phyloP scores from a whole-genome alignment of 2,113 vertebrate genomes.

The Aldabrachelys gigantea region DNA sequence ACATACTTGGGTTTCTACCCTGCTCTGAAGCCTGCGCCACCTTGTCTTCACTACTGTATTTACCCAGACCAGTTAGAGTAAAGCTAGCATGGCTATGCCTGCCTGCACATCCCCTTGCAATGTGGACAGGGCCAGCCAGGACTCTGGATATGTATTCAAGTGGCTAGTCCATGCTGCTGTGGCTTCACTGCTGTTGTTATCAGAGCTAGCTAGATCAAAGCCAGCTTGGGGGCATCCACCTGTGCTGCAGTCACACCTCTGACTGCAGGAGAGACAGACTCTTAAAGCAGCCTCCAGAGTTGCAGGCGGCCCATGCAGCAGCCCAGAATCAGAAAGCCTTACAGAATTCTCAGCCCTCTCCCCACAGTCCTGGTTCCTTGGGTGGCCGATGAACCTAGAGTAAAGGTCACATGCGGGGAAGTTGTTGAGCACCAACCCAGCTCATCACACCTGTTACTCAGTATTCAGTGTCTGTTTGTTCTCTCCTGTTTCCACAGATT shows the following conservation, averaged over 20 bases:
- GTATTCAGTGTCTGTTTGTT: background rate
- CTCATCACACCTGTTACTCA: background rate
- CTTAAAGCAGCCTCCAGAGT: background rate
- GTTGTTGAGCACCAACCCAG: accelerated
- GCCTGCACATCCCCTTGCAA: background rate
- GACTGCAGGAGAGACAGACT: background rate
- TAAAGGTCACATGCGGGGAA: accelerated
- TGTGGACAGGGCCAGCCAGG: background rate
- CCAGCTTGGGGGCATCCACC: no score
- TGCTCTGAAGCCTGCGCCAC: background rate
- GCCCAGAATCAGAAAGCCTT: background rate
- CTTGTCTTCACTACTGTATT: background rate
- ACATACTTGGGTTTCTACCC: background rate
- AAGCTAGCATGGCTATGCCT: background rate
- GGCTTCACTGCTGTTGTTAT: background rate
- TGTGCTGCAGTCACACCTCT: no score
- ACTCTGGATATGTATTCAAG: background rate
- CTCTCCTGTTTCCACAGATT: slow-evolving; percentile 13
- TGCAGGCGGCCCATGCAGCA: background rate
- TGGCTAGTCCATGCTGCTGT: background rate
- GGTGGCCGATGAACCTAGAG: background rate
- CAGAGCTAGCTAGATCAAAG: background rate
- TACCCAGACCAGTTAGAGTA: background rate
- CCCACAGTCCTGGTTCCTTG: background rate
- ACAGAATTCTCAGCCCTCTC: background rate